Conservation (phyloP, 2,888 invertebrate species). For the Malacosoma neustria region DNA sequence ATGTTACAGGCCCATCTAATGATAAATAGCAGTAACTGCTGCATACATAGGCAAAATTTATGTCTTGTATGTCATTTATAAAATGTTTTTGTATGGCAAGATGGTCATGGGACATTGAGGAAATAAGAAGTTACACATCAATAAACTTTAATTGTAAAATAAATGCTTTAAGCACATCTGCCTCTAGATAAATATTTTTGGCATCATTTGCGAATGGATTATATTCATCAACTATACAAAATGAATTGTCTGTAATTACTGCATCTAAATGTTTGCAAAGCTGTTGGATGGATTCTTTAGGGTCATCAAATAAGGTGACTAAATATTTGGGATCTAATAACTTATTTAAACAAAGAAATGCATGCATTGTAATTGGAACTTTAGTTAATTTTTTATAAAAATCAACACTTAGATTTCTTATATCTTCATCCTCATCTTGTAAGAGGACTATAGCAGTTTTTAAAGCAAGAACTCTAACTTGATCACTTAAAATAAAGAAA, state of each 20-base stretch:
- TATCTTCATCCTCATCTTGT: constrained; percentile 71
- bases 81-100: no score
- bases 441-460: constrained; percentile 56
- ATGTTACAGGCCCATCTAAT: no score
- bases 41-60: no score
- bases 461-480: constrained; percentile 39
- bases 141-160: constrained; percentile 11
- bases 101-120: no score
- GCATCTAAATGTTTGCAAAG: constrained; percentile 29
- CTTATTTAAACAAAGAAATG: constrained; percentile 41
- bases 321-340: constrained; percentile 38
- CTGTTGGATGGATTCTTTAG: constrained; percentile 18
- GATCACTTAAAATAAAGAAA: constrained; percentile 29
- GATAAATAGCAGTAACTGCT: no score
- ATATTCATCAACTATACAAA: constrained; percentile 31
- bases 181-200: constrained; percentile 66
- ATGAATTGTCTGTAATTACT: constrained; percentile 19
- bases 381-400: constrained; percentile 36
- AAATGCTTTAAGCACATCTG: constrained; percentile 29
- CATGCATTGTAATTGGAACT: constrained; percentile 23
- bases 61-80: no score
- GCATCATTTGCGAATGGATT: constrained; percentile 71
- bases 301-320: constrained; percentile 19
- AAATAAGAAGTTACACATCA: no score
- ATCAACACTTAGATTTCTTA: constrained; percentile 50